Evolutionary conservation across 2,113 vertebrate genomes (phyloP).

Genomic region (Phylloscopus trochilus): DNA sequence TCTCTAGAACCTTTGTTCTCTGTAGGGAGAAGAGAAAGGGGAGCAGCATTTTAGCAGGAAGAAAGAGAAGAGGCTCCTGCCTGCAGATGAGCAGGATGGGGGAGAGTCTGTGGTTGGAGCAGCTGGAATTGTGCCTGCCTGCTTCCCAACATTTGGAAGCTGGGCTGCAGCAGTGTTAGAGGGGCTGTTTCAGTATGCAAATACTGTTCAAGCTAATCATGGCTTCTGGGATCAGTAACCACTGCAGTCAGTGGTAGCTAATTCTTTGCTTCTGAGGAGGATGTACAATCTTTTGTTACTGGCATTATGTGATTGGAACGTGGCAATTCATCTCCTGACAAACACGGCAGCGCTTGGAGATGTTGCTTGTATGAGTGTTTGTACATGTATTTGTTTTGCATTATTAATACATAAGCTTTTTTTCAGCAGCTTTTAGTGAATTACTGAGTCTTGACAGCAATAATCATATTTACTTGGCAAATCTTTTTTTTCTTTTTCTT

Average conservation of each 20-base stretch:
- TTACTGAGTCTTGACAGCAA: not conserved
- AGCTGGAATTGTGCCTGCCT: not conserved
- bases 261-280: not conserved
- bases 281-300: not conserved
- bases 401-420: not conserved
- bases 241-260: not conserved
- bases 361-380: not conserved
- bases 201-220: not conserved
- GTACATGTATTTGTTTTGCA: not conserved
- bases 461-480: not conserved
- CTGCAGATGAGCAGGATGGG: not conserved
- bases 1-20: not conserved
- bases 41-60: not conserved
- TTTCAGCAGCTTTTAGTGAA: not conserved
- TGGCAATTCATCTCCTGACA: not conserved
- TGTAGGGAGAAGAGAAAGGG: not conserved
- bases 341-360: not conserved
- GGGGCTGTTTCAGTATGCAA: not conserved
- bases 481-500: not conserved
- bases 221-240: not conserved
- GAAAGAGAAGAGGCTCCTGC: not conserved
- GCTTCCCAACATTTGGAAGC: not conserved
- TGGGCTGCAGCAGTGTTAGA: not conserved
- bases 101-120: fast-evolving
- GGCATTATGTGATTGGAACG: not conserved